phyloP scores from a whole-genome alignment of 2,113 vertebrate genomes.

The Zapornia atra region DNA sequence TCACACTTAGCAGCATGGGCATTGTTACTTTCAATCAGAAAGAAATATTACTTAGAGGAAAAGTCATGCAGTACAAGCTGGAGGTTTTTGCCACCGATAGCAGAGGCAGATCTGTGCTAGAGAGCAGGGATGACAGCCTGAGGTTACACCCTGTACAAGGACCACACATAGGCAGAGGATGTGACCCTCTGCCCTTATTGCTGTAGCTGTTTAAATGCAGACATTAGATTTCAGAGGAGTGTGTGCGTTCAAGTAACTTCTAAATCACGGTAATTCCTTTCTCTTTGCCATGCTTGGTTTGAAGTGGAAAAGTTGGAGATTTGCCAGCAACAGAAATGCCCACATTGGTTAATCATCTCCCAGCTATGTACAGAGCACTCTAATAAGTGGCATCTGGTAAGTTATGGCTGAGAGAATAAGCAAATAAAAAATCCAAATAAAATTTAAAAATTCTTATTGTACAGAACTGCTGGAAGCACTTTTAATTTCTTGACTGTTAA shows the following conservation, averaged over 20 bases:
- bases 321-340: not conserved
- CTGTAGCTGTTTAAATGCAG: not conserved
- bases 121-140: not conserved
- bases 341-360: not conserved
- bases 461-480: not conserved
- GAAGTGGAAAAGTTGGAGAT: not conserved
- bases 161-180: not conserved
- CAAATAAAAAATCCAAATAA: not conserved
- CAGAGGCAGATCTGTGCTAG: not conserved
- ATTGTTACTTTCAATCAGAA: not conserved
- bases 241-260: not conserved
- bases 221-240: not conserved
- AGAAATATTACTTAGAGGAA: not conserved
- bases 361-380: not conserved
- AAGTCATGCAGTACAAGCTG: not conserved
- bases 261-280: not conserved
- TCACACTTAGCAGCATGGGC: not conserved
- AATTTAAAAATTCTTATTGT: not conserved
- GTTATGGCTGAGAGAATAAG: not conserved
- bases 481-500: slow-evolving; percentile 21
- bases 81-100: accelerated
- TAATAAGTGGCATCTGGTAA: not conserved
- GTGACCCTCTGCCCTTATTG: not conserved
- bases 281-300: not conserved
- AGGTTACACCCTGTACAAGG: not conserved